Percentiles rank a stretch among this genome's conserved stretches.
Evolutionary conservation across 2,888 invertebrate species (phyloP).

Genomic region (Diadegma fenestrale): DNA sequence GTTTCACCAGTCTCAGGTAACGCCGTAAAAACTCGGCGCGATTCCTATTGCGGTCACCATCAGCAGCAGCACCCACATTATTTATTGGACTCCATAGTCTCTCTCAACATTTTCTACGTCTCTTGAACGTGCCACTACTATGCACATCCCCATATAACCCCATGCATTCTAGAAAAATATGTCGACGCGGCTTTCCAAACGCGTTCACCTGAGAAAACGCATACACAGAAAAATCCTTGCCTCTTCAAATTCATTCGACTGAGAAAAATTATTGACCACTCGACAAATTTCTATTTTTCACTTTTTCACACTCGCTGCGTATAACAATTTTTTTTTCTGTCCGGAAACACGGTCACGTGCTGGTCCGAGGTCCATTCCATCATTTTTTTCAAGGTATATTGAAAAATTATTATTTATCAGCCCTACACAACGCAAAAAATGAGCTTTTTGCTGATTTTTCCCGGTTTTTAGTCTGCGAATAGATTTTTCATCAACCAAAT

Average conservation of each 20-base stretch:
- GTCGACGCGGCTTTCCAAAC: background rate
- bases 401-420: background rate
- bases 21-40: conserved; percentile 69
- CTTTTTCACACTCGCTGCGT: background rate
- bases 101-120: conserved; percentile 24
- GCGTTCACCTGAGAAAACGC: background rate
- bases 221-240: background rate
- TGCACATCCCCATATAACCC: conserved; percentile 66
- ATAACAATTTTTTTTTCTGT: background rate
- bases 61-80: conserved; percentile 66
- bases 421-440: too few relatives aligned
- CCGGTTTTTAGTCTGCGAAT: too few relatives aligned
- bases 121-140: conserved; percentile 31
- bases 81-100: conserved; percentile 69
- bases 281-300: background rate
- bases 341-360: too few relatives aligned
- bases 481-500: too few relatives aligned
- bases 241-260: background rate
- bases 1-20: conserved; percentile 69
- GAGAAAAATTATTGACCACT: background rate
- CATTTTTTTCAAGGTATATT: background rate
- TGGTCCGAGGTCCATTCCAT: background rate
- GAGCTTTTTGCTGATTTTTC: background rate
- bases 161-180: conserved; percentile 48
- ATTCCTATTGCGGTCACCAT: conserved; percentile 70